A percentile compares a stretch with the other conserved stretches of the same genome.
phyloP scores from a whole-genome alignment of 2,888 invertebrate genomes.

The Volucella inflata region DNA sequence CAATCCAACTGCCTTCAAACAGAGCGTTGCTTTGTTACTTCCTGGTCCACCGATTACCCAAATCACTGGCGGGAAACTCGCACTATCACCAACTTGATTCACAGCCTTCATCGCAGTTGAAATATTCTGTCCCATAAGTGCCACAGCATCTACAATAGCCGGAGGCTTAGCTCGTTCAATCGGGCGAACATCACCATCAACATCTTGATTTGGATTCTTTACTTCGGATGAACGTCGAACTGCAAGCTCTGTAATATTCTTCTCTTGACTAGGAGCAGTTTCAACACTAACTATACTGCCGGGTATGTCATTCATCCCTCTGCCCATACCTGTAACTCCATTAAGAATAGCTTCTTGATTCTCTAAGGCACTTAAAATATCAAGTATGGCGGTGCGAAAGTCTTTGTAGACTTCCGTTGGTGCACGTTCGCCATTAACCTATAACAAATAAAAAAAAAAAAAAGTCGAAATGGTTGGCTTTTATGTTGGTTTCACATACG shows the following conservation, averaged over 20 bases:
- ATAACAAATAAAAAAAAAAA: constrained; percentile 52
- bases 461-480: not conserved
- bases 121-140: constrained; percentile 76
- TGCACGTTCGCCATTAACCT: constrained; percentile 95
- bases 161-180: constrained; percentile 11
- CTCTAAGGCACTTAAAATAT: constrained; percentile 89
- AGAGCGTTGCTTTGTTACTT: constrained; percentile 93
- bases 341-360: constrained; percentile 87
- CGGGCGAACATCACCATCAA: constrained; percentile 70
- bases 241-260: constrained; percentile 80
- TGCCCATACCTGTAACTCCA: constrained; percentile 86
- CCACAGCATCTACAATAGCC: constrained; percentile 65
- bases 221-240: constrained; percentile 75
- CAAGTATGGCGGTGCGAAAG: constrained; percentile 91
- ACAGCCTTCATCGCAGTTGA: constrained; percentile 76
- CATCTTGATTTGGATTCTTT: constrained; percentile 70
- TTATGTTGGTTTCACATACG: not conserved
- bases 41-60: constrained; percentile 94
- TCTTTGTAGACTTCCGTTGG: constrained; percentile 94
- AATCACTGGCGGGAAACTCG: constrained; percentile 83
- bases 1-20: constrained; percentile 88
- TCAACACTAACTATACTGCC: constrained; percentile 87
- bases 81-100: constrained; percentile 66
- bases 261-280: constrained; percentile 85
- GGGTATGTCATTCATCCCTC: constrained; percentile 86